Percentiles rank a stretch among this genome's conserved stretches.
Evolutionary conservation across 2,113 vertebrate genomes (phyloP).

Genomic region (Syrrhaptes paradoxus): DNA sequence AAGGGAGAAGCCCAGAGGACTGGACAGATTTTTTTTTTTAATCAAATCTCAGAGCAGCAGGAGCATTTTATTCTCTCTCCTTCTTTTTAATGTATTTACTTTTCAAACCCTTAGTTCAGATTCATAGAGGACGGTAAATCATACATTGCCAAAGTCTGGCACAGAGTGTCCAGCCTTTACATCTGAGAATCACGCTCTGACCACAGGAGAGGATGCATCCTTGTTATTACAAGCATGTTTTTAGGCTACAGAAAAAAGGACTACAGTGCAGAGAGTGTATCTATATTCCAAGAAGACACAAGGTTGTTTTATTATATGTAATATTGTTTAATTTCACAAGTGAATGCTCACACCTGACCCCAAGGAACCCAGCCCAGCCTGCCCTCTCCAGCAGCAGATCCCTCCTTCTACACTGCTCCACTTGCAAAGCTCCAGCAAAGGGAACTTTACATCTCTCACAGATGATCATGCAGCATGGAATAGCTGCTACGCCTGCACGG

Average conservation of each 20-base stretch:
- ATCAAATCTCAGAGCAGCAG: not conserved
- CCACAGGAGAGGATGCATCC: not conserved
- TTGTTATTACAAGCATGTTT: not conserved
- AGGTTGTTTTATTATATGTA: not conserved
- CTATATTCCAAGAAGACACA: not conserved
- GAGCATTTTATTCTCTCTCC: conserved; percentile 2
- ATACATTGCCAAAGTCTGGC: not conserved
- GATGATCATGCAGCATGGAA: not conserved
- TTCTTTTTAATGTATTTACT: conserved; percentile 19
- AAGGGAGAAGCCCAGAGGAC: not conserved
- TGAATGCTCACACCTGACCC: accelerated
- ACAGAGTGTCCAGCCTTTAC: not conserved
- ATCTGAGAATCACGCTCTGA: not conserved
- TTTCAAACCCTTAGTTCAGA: not conserved
- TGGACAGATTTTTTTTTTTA: not conserved
- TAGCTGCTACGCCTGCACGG: not conserved
- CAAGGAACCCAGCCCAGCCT: not conserved
- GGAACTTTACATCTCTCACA: not conserved
- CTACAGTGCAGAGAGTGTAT: not conserved
- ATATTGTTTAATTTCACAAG: not conserved
- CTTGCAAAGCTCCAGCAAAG: not conserved
- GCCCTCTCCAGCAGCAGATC: not conserved
- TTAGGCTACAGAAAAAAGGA: not conserved
- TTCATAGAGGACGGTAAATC: not conserved
- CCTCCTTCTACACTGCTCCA: not conserved